A percentile compares a stretch with the other conserved stretches of the same genome.
These are phyloP conservation scores for Epizoanthus ramosus DNA, from an alignment of 92 coral and sea anemone species.

Conservation along the genomic window DNA sequence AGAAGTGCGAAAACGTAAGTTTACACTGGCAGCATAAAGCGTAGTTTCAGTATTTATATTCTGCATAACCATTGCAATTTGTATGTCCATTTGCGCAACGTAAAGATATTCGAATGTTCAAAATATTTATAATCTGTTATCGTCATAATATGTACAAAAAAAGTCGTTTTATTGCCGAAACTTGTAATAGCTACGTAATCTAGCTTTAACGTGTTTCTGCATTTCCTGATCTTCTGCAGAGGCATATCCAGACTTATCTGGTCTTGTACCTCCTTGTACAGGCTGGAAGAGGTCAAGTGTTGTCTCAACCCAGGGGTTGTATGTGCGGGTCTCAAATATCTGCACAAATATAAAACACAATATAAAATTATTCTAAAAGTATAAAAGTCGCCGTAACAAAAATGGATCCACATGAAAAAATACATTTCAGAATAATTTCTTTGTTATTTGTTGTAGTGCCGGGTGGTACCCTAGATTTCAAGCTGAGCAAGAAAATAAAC, in stretches of 20 bases:
- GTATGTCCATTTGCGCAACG: no score
- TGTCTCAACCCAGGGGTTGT: conserved; percentile 34
- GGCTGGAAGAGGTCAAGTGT: conserved; percentile 31
- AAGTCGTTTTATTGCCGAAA: no score
- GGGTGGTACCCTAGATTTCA: background rate
- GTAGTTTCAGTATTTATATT: no score
- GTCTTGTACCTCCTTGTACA: conserved; percentile 27
- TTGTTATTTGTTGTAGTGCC: background rate
- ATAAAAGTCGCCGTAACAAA: background rate
- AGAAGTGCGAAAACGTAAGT: no score
- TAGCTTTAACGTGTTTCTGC: no score
- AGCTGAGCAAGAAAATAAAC: conserved; percentile 8
- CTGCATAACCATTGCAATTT: no score
- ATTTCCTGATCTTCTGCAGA: background rate
- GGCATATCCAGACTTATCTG: conserved; percentile 3
- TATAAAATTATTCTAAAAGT: background rate
- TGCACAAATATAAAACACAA: background rate
- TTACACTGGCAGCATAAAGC: no score
- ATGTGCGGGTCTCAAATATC: background rate
- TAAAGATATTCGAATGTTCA: no score
- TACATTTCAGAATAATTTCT: background rate
- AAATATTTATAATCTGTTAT: no score
- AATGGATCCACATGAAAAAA: background rate
- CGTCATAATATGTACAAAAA: background rate
- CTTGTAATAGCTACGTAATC: no score